Percentiles rank a stretch among this genome's conserved stretches.
These are phyloP conservation scores for Aix galericulata DNA, from an alignment of 2,113 vertebrate genomes.

Conservation along the genomic window DNA sequence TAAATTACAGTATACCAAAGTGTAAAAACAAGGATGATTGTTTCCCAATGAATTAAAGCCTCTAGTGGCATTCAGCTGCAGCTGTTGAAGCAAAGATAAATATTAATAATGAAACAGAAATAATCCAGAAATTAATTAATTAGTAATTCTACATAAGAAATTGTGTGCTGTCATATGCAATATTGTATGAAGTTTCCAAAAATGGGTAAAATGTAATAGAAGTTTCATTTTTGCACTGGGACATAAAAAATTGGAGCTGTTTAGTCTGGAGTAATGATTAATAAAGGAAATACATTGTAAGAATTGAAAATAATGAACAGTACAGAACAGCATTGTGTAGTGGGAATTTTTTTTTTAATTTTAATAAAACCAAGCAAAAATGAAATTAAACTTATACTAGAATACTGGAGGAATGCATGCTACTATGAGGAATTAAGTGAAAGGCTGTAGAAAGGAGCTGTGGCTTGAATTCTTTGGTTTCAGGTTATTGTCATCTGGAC, in stretches of 20 bases:
- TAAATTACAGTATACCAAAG: not conserved
- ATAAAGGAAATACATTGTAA: not conserved
- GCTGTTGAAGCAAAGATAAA: not conserved
- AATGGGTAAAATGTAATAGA: not conserved
- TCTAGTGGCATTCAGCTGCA: not conserved
- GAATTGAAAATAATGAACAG: not conserved
- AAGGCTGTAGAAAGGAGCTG: not conserved
- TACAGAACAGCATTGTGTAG: not conserved
- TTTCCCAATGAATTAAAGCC: not conserved
- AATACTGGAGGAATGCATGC: not conserved
- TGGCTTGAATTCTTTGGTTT: not conserved
- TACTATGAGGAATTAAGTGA: not conserved
- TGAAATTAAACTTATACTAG: not conserved
- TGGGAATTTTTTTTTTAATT: not conserved
- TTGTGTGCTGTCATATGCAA: not conserved
- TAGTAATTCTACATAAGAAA: not conserved
- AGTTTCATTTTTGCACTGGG: not conserved
- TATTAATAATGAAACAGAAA: not conserved
- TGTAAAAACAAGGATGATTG: not conserved
- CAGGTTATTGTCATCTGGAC: not conserved
- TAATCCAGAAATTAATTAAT: not conserved
- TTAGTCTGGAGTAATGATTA: not conserved
- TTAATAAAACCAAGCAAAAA: not conserved
- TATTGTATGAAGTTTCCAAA: not conserved
- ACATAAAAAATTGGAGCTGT: not conserved